Percentiles rank a stretch among this genome's conserved stretches.
phyloP scores from a whole-genome alignment of 2,888 invertebrate genomes.

The Hypomecis punctinalis region DNA sequence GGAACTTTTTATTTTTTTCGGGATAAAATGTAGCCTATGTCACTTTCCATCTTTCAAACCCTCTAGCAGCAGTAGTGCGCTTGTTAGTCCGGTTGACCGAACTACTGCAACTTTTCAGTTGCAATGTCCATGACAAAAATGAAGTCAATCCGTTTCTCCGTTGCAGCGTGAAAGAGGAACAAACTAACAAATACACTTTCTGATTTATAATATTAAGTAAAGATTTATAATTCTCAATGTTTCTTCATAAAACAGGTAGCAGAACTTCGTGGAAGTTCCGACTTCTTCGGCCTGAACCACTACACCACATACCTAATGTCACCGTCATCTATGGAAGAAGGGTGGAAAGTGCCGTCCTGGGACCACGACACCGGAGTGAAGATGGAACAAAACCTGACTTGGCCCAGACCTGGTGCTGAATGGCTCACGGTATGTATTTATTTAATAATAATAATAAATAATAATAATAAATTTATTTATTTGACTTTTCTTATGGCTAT shows the following conservation, averaged over 20 bases:
- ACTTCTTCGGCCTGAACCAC: constrained; percentile 86
- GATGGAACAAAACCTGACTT: constrained; percentile 64
- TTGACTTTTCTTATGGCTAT: too few relatives aligned
- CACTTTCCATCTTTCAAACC: too few relatives aligned
- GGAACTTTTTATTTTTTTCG: too few relatives aligned
- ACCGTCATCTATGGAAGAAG: constrained; percentile 60
- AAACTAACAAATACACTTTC: too few relatives aligned
- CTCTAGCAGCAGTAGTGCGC: too few relatives aligned
- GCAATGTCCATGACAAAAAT: too few relatives aligned
- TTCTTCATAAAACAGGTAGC: constrained; percentile 59
- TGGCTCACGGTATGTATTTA: constrained; percentile 70
- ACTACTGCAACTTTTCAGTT: too few relatives aligned
- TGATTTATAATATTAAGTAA: not conserved
- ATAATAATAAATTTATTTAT: too few relatives aligned
- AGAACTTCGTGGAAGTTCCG: constrained; percentile 73
- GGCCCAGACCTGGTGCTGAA: constrained; percentile 73
- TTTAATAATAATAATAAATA: not conserved
- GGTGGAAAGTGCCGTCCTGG: constrained; percentile 65
- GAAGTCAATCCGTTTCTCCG: too few relatives aligned
- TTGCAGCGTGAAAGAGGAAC: too few relatives aligned
- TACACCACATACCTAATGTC: constrained; percentile 80
- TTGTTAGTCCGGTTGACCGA: too few relatives aligned
- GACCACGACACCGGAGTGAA: constrained; percentile 72
- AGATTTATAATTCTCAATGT: not conserved
- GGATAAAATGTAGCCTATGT: too few relatives aligned